Conservation (phyloP, 2,888 invertebrate species). For the Platypus cylindrus region DNA sequence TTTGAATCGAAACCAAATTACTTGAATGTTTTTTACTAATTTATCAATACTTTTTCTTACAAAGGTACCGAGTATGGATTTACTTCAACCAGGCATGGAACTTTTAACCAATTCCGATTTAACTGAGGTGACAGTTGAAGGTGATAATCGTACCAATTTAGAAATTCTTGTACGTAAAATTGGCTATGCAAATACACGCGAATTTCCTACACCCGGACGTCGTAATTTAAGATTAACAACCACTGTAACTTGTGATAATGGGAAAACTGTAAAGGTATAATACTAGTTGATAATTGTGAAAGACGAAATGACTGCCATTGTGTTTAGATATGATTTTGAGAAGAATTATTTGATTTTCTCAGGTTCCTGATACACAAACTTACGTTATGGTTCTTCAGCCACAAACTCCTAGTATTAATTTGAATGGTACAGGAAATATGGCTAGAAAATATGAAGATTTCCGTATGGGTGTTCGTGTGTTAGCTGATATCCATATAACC, state of each 20-base stretch:
- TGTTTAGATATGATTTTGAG: no score
- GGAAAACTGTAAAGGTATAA: conserved; percentile 50
- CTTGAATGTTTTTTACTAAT: background rate
- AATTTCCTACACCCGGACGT: conserved; percentile 90
- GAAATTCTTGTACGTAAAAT: conserved; percentile 76
- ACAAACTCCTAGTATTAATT: conserved; percentile 70
- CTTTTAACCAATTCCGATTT: conserved; percentile 60
- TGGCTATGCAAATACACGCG: conserved; percentile 82
- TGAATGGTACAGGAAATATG: conserved; percentile 69
- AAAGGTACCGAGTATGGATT: conserved; percentile 58
- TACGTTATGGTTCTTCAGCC: conserved; percentile 81
- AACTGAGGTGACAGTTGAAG: conserved; percentile 83
- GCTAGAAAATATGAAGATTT: conserved; percentile 80
- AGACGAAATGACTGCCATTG: no score
- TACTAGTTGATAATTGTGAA: no score
- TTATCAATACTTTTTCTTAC: background rate
- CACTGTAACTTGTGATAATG: conserved; percentile 62
- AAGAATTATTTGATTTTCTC: no score
- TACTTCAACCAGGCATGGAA: conserved; percentile 68
- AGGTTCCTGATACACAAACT: conserved; percentile 63
- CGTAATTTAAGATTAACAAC: conserved; percentile 75
- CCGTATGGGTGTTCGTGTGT: conserved; percentile 73
- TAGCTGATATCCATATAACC: conserved; percentile 71
- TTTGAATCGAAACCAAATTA: background rate
- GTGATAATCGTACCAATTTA: conserved; percentile 80